Percentiles rank a stretch among this genome's conserved stretches.
These are phyloP conservation scores for Malurus alboscapulatus DNA, from an alignment of 2,113 vertebrate species.

Conservation along the genomic window DNA sequence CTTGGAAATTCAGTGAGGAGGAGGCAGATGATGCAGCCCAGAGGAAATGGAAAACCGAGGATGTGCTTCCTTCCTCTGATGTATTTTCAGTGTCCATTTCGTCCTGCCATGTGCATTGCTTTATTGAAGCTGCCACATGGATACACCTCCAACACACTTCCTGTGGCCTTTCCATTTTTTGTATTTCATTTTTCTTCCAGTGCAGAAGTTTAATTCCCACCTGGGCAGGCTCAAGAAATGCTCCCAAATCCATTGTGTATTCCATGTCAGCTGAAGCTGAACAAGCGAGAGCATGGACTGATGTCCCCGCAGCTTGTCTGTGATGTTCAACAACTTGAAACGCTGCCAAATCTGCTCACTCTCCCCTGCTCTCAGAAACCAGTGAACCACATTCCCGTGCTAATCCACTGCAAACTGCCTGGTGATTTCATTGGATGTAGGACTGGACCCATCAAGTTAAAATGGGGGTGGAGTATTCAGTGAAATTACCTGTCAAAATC, in stretches of 20 bases:
- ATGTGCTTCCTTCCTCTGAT: background rate
- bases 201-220: background rate
- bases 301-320: background rate
- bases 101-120: background rate
- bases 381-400: background rate
- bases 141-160: background rate
- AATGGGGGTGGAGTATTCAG: background rate
- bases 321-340: background rate
- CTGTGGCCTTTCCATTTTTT: background rate
- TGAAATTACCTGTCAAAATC: constrained; percentile 26
- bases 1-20: background rate
- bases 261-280: background rate
- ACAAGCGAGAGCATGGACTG: background rate
- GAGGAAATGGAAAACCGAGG: background rate
- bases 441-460: background rate
- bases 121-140: background rate
- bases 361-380: background rate
- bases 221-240: background rate
- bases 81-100: background rate
- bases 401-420: background rate
- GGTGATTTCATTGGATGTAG: background rate
- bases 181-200: background rate
- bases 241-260: background rate
- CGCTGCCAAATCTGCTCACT: background rate
- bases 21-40: background rate